Conservation (phyloP, 1,140 invertebrate genomes). For the Bombus huntii region DNA sequence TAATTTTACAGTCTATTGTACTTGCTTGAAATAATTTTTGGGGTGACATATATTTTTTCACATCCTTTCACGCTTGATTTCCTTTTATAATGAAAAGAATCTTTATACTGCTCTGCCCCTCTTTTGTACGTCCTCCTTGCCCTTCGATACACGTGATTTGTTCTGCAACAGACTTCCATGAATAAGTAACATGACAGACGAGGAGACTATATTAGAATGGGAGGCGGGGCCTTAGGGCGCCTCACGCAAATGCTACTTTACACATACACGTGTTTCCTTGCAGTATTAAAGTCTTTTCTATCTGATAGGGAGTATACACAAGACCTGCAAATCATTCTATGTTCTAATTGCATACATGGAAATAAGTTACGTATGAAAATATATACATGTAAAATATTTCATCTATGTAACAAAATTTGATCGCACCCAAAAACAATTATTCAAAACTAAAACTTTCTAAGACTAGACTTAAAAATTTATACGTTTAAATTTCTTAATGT, state of each 20-base stretch:
- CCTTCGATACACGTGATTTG: conserved; percentile 46
- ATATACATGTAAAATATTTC: neutral
- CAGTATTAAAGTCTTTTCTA: conserved; percentile 16
- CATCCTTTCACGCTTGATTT: conserved; percentile 4
- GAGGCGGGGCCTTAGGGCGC: conserved; percentile 49
- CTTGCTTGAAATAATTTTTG: neutral
- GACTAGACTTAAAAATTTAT: neutral
- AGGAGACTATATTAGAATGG: conserved; percentile 43
- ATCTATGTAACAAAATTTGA: neutral
- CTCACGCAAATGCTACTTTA: conserved; percentile 33
- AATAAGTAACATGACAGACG: conserved; percentile 47
- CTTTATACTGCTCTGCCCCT: conserved; percentile 28
- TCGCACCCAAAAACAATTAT: neutral
- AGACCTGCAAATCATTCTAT: conserved; percentile 8
- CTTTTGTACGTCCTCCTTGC: conserved; percentile 6
- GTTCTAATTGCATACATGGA: neutral
- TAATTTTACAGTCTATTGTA: neutral
- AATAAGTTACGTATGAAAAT: neutral
- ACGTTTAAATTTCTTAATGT: neutral
- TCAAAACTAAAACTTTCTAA: neutral
- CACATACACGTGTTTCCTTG: conserved; percentile 4
- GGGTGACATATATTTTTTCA: conserved; percentile 6
- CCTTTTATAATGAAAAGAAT: conserved; percentile 30
- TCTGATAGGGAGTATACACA: too few relatives aligned
- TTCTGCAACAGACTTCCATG: conserved; percentile 36